Percentiles rank a stretch among this genome's conserved stretches.
These are phyloP conservation scores for Drosophila siamana DNA, from an alignment of 2,888 invertebrate genomes.

Conservation along the genomic window DNA sequence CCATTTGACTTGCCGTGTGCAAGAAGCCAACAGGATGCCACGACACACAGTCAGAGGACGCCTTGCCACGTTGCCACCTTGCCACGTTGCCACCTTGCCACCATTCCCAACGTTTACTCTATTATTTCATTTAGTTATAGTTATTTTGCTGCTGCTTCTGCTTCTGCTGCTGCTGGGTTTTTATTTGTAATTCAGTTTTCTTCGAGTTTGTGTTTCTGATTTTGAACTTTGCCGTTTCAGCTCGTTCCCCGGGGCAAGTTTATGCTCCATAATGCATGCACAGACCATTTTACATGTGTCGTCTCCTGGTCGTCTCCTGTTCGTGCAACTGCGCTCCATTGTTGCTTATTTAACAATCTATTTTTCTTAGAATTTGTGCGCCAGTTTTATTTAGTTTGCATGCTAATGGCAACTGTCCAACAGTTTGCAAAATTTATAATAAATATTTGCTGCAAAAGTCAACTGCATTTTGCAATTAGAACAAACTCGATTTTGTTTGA, in stretches of 20 bases:
- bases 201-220: conserved; percentile 73
- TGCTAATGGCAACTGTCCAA: conserved; percentile 10
- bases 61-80: neutral
- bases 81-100: conserved; percentile 19
- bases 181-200: conserved; percentile 48
- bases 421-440: neutral
- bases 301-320: neutral
- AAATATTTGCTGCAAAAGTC: neutral
- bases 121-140: conserved; percentile 78
- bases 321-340: neutral
- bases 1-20: conserved; percentile 19
- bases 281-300: conserved; percentile 34
- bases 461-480: conserved; percentile 7
- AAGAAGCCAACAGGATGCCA: conserved; percentile 24
- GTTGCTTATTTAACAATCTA: conserved; percentile 27
- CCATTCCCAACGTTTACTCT: conserved; percentile 51
- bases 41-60: neutral
- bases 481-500: neutral
- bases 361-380: conserved; percentile 17
- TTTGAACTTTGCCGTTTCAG: conserved; percentile 67
- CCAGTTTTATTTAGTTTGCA: conserved; percentile 7
- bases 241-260: conserved; percentile 54
- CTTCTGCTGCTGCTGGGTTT: conserved; percentile 30
- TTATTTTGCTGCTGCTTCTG: conserved; percentile 39
- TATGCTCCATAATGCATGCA: conserved; percentile 65